Conservation (phyloP, 2,113 vertebrate species). For the Takifugu flavidus region DNA sequence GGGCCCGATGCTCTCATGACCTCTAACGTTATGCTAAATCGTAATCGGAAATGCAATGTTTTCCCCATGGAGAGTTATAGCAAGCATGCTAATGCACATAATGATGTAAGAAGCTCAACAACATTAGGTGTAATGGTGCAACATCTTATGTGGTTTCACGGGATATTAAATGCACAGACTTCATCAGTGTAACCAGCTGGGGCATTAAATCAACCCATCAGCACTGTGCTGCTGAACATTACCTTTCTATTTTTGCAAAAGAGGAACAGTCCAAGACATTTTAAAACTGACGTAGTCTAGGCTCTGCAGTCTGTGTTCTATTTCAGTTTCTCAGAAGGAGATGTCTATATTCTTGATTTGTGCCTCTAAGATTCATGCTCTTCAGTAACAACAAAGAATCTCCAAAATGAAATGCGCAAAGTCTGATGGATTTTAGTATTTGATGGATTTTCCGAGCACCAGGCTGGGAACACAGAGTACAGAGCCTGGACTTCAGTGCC, state of each 20-base stretch:
- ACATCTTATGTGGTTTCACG: background rate
- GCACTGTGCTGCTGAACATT: background rate
- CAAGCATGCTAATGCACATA: background rate
- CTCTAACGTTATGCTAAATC: background rate
- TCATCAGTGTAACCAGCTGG: background rate
- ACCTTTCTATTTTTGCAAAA: background rate
- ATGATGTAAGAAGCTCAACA: background rate
- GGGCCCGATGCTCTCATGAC: too few species aligned
- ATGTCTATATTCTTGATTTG: background rate
- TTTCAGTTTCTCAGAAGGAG: constrained; percentile 1
- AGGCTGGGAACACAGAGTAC: constrained; percentile 4
- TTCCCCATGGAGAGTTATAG: background rate
- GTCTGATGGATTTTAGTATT: constrained; percentile 11
- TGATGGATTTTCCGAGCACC: constrained; percentile 29
- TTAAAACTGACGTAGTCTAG: background rate
- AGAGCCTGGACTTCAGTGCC: constrained; percentile 4
- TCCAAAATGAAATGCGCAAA: constrained; percentile 34
- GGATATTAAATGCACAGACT: background rate
- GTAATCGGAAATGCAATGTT: background rate
- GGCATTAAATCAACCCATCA: background rate
- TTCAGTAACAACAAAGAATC: constrained; percentile 12
- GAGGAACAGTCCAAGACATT: background rate
- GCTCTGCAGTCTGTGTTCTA: background rate
- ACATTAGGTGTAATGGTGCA: background rate
- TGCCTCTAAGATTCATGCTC: constrained; percentile 22